Conservation (phyloP, 2,113 vertebrate species). For the Micromys minutus region DNA sequence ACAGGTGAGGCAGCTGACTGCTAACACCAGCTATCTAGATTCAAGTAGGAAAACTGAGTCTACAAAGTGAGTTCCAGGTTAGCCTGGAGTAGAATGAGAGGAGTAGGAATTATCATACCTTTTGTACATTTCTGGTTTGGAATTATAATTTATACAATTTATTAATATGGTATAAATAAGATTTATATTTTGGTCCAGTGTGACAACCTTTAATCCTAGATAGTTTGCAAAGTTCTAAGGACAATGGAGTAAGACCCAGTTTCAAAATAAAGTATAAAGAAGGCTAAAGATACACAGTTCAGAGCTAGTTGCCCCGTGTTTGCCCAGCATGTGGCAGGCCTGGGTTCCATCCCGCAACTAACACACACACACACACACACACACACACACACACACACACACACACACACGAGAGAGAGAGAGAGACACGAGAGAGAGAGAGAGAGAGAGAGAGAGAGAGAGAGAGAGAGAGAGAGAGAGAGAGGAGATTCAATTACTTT, state of each 20-base stretch:
- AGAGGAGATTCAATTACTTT: constrained; percentile 51
- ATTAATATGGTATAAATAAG: constrained; percentile 29
- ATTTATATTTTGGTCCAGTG: neutral
- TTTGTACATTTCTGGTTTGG: constrained; percentile 18
- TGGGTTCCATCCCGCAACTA: neutral
- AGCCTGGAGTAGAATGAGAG: neutral
- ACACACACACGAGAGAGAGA: too few species aligned
- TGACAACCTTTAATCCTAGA: neutral
- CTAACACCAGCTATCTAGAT: neutral
- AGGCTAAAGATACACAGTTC: neutral
- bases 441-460: too few species aligned
- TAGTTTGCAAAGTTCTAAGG: neutral
- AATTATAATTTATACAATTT: constrained; percentile 43
- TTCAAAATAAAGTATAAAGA: neutral
- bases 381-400: neutral
- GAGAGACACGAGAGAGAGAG: too few species aligned
- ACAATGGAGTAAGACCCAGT: neutral
- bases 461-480: too few species aligned
- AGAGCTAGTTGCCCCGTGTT: neutral
- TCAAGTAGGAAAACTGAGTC: neutral
- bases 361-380: neutral
- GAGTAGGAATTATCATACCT: neutral
- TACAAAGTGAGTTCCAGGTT: neutral
- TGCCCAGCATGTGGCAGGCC: neutral
- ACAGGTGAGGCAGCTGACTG: too few species aligned